Evolutionary conservation across 2,113 vertebrate species (phyloP).

Genomic region (Spermophilus dauricus): DNA sequence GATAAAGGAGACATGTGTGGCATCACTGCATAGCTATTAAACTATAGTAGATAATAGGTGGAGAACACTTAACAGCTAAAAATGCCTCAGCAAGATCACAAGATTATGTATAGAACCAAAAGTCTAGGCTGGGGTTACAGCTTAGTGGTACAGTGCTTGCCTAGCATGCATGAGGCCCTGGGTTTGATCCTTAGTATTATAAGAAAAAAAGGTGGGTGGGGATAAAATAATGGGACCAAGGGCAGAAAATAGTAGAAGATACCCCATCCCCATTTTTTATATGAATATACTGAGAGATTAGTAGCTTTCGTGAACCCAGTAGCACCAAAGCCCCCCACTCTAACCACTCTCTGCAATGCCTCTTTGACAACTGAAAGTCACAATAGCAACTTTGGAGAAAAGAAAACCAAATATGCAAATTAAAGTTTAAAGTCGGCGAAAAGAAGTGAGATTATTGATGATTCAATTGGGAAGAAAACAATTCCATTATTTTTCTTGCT

Average conservation of each 20-base stretch:
- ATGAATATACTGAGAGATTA: background rate
- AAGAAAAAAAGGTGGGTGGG: too few species aligned
- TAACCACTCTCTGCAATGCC: background rate
- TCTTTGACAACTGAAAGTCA: background rate
- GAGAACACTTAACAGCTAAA: background rate
- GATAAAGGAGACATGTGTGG: background rate
- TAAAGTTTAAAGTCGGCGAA: background rate
- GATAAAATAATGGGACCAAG: background rate
- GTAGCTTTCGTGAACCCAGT: background rate
- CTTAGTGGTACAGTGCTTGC: too few species aligned
- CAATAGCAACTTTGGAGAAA: background rate
- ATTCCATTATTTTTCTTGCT: background rate
- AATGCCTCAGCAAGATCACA: background rate
- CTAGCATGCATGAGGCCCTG: too few species aligned
- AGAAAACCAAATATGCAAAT: background rate
- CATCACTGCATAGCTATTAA: background rate
- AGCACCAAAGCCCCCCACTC: background rate
- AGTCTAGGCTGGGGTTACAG: background rate
- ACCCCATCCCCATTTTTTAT: background rate
- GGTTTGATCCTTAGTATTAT: too few species aligned
- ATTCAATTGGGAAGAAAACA: background rate
- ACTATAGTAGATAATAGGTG: background rate
- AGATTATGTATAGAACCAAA: background rate
- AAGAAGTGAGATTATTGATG: background rate
- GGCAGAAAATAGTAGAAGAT: background rate